Evolutionary conservation across 2,797 vertebrate species (phyloP).

Genomic region (Coregonus suidteri): DNA sequence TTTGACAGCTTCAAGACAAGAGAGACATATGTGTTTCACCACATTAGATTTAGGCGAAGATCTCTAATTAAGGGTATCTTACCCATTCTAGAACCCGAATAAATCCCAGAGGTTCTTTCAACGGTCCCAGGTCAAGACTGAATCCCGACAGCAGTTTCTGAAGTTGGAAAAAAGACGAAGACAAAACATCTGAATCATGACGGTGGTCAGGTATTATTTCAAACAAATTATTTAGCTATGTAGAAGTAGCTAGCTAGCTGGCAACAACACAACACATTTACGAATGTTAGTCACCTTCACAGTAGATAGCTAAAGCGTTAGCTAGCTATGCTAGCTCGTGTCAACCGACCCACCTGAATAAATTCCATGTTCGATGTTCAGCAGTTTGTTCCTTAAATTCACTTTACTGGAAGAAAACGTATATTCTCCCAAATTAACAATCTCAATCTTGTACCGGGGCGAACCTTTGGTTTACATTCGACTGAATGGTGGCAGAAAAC

Average conservation of each 20-base stretch:
- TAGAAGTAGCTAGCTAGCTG: no score
- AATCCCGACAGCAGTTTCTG: slow-evolving; percentile 69
- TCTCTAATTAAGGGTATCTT: slow-evolving; percentile 34
- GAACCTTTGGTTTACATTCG: background rate
- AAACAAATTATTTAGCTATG: background rate
- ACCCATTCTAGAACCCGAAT: slow-evolving; percentile 81
- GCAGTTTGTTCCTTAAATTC: background rate
- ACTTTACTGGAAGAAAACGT: background rate
- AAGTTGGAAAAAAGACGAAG: background rate
- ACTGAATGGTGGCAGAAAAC: background rate
- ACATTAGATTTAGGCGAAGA: background rate
- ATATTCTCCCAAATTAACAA: background rate
- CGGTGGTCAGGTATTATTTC: background rate
- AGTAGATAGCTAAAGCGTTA: background rate
- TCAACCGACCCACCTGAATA: background rate
- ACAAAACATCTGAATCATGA: background rate
- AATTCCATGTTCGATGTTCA: slow-evolving; percentile 2
- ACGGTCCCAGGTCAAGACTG: slow-evolving; percentile 71
- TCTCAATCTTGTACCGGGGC: background rate
- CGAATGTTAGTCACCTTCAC: background rate
- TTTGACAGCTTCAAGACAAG: background rate
- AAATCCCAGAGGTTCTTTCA: slow-evolving; percentile 81
- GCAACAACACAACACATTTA: no score
- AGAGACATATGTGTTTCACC: background rate
- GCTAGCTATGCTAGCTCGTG: background rate